A percentile compares a stretch with the other conserved stretches of the same genome.
These are phyloP conservation scores for Chinchilla lanigera DNA, from an alignment of 2,113 vertebrate genomes.

Conservation along the genomic window DNA sequence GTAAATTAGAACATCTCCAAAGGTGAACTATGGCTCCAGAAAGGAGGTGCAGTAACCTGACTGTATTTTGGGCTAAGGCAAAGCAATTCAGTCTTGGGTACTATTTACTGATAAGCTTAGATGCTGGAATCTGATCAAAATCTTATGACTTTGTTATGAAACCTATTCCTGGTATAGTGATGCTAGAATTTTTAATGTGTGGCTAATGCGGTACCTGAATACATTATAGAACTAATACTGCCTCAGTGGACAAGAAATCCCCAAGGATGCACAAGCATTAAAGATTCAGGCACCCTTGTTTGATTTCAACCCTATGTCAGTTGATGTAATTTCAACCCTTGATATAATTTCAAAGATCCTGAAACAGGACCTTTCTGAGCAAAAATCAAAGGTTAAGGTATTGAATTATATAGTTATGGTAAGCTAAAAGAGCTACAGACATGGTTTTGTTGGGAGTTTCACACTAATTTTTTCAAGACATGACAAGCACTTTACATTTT, in stretches of 20 bases:
- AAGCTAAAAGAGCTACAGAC: not conserved
- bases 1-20: conserved; percentile 50
- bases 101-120: conserved; percentile 21
- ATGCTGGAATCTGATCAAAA: conserved; percentile 42
- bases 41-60: not conserved
- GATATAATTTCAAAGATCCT: too few relatives aligned
- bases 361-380: not conserved
- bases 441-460: not conserved
- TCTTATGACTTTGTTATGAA: conserved; percentile 49
- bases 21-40: not conserved
- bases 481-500: not conserved
- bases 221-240: not conserved
- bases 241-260: not conserved
- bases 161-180: not conserved
- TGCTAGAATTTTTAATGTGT: conserved; percentile 28
- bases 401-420: not conserved
- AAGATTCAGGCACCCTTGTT: not conserved
- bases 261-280: not conserved
- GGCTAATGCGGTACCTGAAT: not conserved
- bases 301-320: too few relatives aligned
- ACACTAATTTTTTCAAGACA: not conserved
- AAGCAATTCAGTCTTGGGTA: conserved; percentile 49
- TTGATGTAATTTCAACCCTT: too few relatives aligned
- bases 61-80: conserved; percentile 28
- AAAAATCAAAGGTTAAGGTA: not conserved